Percentiles rank a stretch among this genome's conserved stretches.
These are phyloP conservation scores for Nannospalax galili DNA, from an alignment of 2,113 vertebrate species.

Conservation along the genomic window DNA sequence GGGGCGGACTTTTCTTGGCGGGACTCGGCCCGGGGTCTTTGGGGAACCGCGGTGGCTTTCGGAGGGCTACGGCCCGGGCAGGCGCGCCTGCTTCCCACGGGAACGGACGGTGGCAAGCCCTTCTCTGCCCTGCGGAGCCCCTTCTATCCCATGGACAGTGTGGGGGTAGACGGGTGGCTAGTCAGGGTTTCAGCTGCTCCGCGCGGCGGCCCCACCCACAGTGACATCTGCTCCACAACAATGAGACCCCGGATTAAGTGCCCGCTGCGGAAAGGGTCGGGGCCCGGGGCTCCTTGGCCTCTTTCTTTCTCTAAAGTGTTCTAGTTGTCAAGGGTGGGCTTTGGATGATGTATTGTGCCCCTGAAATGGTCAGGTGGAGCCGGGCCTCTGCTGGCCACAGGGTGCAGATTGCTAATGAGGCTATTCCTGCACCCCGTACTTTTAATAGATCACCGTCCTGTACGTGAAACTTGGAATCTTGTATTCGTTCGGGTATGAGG, in stretches of 20 bases:
- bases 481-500: background rate
- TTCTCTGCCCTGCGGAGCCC: slow-evolving; percentile 59
- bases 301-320: background rate
- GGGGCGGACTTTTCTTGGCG: slow-evolving; percentile 44
- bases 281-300: background rate
- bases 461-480: slow-evolving; percentile 7
- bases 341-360: background rate
- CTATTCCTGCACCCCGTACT: background rate
- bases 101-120: background rate
- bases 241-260: slow-evolving; percentile 29
- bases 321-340: slow-evolving; percentile 24
- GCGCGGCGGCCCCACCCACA: slow-evolving; percentile 74
- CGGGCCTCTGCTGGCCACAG: background rate
- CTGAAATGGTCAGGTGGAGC: background rate
- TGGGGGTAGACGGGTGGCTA: background rate
- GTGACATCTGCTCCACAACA: slow-evolving; percentile 74
- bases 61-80: background rate
- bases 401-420: background rate
- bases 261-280: background rate
- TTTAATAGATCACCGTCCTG: background rate
- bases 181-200: slow-evolving; percentile 54
- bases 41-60: background rate
- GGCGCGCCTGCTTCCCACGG: background rate
- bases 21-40: background rate
- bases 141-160: slow-evolving; percentile 51